phyloP scores from a whole-genome alignment of 2,888 invertebrate genomes.

The Amiota mariae region DNA sequence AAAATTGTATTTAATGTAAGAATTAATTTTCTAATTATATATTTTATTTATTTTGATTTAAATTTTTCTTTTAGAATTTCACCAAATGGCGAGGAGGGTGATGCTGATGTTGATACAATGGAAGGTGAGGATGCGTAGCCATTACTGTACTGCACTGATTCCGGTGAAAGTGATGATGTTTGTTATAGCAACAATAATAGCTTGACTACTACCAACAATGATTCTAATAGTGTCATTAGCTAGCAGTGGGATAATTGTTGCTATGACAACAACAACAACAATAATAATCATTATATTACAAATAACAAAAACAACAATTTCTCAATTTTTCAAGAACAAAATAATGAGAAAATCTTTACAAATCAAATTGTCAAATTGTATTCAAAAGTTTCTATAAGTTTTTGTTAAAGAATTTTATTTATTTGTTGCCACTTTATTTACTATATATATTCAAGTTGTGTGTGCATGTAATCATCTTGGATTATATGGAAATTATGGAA shows the following conservation, averaged over 20 bases:
- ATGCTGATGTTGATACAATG: constrained; percentile 59
- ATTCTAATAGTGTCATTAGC: constrained; percentile 55
- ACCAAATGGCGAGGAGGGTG: constrained; percentile 59
- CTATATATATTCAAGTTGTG: no score
- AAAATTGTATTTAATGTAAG: no score
- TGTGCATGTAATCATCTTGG: no score
- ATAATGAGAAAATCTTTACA: not conserved
- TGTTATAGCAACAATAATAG: constrained; percentile 51
- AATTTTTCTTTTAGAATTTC: constrained; percentile 68
- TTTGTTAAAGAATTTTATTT: no score
- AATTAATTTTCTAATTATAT: constrained; percentile 24
- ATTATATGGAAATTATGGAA: constrained; percentile 42
- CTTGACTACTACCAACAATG: constrained; percentile 46
- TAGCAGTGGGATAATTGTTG: constrained; percentile 54
- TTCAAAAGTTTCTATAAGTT: no score
- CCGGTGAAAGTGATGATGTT: constrained; percentile 70
- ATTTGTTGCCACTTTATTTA: no score
- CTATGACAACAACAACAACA: constrained; percentile 37
- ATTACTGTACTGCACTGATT: constrained; percentile 72
- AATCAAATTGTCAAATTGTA: no score
- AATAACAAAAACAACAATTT: constrained; percentile 3
- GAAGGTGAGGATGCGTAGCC: constrained; percentile 72
- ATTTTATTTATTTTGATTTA: constrained; percentile 35
- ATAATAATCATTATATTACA: constrained; percentile 11
- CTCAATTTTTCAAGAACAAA: no score